Percentiles rank a stretch among this genome's conserved stretches.
Conservation (phyloP, 2,797 vertebrate genomes). For the Morelia viridis region DNA sequence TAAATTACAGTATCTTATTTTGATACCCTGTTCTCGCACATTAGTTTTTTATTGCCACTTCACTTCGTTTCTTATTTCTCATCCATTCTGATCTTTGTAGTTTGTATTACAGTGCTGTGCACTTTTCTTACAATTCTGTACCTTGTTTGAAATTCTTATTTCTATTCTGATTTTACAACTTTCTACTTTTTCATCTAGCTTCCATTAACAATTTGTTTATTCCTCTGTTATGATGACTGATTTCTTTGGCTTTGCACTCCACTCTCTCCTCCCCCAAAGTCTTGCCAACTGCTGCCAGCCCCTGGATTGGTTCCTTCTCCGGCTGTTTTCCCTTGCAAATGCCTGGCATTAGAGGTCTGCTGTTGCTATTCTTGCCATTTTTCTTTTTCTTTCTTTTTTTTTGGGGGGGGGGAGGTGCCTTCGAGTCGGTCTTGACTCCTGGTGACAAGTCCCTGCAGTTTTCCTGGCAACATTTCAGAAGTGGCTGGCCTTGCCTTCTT, state of each 20-base stretch:
- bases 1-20: not conserved
- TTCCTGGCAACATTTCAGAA: not conserved
- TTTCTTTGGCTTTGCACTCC: not conserved
- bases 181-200: not conserved
- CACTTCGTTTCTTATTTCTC: not conserved
- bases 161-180: not conserved
- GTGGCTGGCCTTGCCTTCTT: not conserved
- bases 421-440: not conserved
- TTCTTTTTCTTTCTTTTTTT: not conserved
- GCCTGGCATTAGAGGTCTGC: not conserved
- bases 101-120: not conserved
- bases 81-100: not conserved
- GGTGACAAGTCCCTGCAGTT: not conserved
- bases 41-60: not conserved
- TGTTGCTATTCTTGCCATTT: not conserved
- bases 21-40: not conserved
- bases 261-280: not conserved
- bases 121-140: not conserved
- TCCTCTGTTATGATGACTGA: not conserved
- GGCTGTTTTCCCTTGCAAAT: not conserved
- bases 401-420: not conserved
- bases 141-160: not conserved
- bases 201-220: not conserved
- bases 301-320: not conserved
- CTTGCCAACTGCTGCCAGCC: not conserved